These are phyloP conservation scores for Eciton burchellii DNA, from an alignment of 1,140 invertebrate genomes.

Conservation along the genomic window DNA sequence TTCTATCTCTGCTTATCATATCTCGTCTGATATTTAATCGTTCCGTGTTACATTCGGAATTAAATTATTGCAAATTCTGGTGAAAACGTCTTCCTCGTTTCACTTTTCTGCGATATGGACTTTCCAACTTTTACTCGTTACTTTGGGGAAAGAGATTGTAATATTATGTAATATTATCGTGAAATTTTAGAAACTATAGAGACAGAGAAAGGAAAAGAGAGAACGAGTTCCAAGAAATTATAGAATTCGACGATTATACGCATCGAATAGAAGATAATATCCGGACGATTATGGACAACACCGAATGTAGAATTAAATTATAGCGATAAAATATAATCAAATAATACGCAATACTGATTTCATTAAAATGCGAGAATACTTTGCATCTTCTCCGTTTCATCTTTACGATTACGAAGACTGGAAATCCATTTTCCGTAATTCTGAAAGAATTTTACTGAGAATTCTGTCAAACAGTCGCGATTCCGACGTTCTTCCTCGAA, in stretches of 20 bases:
- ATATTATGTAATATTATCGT: background rate
- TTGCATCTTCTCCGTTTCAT: no score
- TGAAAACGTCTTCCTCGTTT: slow-evolving; percentile 36
- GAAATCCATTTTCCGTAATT: no score
- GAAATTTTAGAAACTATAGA: background rate
- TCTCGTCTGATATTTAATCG: no score
- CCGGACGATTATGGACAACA: background rate
- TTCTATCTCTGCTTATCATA: background rate
- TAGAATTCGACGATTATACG: background rate
- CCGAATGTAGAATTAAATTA: no score
- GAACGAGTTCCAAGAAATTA: background rate
- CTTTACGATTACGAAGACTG: no score
- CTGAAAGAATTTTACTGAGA: no score
- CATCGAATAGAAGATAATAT: background rate
- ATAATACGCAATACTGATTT: no score
- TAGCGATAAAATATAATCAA: no score
- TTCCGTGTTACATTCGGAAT: background rate
- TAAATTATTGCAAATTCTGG: background rate
- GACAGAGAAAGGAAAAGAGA: no score
- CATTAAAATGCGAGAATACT: no score
- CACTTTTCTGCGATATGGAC: slow-evolving; percentile 20
- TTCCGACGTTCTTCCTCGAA: no score
- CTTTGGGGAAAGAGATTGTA: background rate
- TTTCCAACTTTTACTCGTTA: slow-evolving; percentile 20
- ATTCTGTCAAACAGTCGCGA: no score